Evolutionary conservation across 2,113 vertebrate genomes (phyloP).

Genomic region (Corapipo altera): DNA sequence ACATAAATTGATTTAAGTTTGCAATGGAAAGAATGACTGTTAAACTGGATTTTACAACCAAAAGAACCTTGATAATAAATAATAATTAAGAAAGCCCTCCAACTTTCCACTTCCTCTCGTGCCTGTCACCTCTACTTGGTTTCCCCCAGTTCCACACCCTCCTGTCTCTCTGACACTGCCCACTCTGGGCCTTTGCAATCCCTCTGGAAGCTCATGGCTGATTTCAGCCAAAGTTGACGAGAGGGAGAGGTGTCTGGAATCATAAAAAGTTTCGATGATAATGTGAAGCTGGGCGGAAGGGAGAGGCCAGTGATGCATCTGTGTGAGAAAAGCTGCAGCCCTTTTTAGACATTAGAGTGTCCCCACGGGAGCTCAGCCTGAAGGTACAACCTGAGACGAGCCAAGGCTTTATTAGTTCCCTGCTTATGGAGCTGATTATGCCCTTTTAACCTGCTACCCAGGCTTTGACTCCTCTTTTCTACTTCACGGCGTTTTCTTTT

Average conservation of each 20-base stretch:
- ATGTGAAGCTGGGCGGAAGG: background rate
- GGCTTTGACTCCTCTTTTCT: background rate
- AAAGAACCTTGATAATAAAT: background rate
- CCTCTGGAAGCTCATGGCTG: background rate
- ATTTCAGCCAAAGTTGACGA: background rate
- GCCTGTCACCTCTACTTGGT: background rate
- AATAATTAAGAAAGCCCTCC: background rate
- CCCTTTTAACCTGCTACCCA: background rate
- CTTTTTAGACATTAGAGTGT: background rate
- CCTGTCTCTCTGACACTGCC: background rate
- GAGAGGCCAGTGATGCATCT: background rate
- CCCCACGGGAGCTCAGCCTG: background rate
- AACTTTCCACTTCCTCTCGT: background rate
- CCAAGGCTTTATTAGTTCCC: background rate
- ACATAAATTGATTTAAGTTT: background rate
- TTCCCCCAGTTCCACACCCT: background rate
- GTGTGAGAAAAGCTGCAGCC: constrained; percentile 3
- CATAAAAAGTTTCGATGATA: background rate
- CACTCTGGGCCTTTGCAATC: background rate
- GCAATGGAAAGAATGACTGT: background rate
- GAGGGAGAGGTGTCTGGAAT: background rate
- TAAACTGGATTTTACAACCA: background rate
- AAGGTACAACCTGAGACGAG: background rate
- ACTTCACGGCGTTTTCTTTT: background rate
- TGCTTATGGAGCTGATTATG: background rate